Conservation (phyloP, 2,113 vertebrate genomes). For the Perognathus longimembris region DNA sequence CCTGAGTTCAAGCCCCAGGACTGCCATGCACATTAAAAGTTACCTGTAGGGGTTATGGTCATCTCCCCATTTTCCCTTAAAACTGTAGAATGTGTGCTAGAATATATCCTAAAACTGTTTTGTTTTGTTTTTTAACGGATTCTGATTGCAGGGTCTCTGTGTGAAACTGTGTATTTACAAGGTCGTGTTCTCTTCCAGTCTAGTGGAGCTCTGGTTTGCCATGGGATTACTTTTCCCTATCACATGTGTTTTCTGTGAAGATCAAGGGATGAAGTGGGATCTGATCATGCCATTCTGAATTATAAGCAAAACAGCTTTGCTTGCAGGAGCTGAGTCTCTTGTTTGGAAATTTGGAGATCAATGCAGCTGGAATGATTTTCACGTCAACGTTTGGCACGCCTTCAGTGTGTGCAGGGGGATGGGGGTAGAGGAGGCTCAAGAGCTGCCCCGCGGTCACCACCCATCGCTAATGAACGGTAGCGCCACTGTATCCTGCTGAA, state of each 20-base stretch:
- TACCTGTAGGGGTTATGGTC: too few species aligned
- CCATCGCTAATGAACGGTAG: not conserved
- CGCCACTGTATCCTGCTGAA: not conserved
- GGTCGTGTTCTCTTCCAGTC: not conserved
- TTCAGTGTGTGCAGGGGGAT: not conserved
- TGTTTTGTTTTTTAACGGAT: not conserved
- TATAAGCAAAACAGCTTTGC: not conserved
- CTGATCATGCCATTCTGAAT: not conserved
- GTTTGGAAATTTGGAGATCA: not conserved
- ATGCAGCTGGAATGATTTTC: conserved; percentile 59
- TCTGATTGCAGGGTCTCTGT: not conserved
- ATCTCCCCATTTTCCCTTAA: not conserved
- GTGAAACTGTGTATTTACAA: fast-evolving
- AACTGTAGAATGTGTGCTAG: not conserved
- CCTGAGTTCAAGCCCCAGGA: too few species aligned
- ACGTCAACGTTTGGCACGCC: conserved; percentile 40
- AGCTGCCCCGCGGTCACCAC: fast-evolving
- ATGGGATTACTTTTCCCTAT: not conserved
- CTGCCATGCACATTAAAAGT: too few species aligned
- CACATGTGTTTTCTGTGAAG: not conserved
- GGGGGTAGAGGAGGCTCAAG: not conserved
- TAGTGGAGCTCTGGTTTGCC: not conserved
- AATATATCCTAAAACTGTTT: not conserved
- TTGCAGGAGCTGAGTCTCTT: not conserved
- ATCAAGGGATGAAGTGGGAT: not conserved